phyloP scores from a whole-genome alignment of 2,113 vertebrate species.

The Channa maculata region DNA sequence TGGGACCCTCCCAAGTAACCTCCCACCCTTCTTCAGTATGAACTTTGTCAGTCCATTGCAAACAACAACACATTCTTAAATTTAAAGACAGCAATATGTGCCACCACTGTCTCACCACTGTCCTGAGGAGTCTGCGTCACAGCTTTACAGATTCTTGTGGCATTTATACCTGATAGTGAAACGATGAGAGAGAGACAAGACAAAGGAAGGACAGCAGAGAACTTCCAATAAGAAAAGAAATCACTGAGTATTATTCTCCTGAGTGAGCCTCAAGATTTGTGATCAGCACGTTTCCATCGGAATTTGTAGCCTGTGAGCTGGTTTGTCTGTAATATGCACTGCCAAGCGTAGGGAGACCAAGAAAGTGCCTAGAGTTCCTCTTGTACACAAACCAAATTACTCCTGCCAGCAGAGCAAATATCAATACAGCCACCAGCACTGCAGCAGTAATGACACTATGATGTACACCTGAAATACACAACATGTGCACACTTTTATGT shows the following conservation, averaged over 20 bases:
- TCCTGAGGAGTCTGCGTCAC: conserved; percentile 61
- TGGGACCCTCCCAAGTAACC: conserved; percentile 10
- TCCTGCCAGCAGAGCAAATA: conserved; percentile 80
- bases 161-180: conserved; percentile 34
- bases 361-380: conserved; percentile 78
- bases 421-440: conserved; percentile 82
- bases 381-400: conserved; percentile 85
- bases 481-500: background rate
- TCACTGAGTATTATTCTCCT: conserved; percentile 69
- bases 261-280: conserved; percentile 86
- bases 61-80: conserved; percentile 4
- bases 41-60: conserved; percentile 1
- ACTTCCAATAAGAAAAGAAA: background rate
- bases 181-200: conserved; percentile 8
- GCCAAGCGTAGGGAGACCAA: conserved; percentile 77
- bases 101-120: conserved; percentile 35
- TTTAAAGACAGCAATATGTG: background rate
- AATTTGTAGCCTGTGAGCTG: conserved; percentile 77
- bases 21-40: conserved; percentile 13
- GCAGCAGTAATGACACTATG: conserved; percentile 78
- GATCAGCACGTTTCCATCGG: conserved; percentile 92
- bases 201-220: background rate
- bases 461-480: conserved; percentile 83
- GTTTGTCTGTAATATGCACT: conserved; percentile 85
- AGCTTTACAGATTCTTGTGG: conserved; percentile 52